Conservation (phyloP, 2,797 vertebrate species). For the Falco columbarius region DNA sequence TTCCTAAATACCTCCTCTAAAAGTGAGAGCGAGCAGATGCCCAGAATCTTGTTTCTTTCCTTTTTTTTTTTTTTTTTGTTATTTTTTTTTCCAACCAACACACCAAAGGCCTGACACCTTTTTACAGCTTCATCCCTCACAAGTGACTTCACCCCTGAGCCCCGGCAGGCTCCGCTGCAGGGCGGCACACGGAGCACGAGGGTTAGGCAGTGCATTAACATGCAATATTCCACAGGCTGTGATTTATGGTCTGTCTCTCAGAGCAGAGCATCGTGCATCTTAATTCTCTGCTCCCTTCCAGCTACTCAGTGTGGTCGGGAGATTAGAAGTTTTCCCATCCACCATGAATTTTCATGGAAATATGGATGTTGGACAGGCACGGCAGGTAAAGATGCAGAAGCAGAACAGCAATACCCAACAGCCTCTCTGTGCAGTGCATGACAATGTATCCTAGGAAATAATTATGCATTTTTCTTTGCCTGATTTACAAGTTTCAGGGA, state of each 20-base stretch:
- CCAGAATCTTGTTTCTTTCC: not conserved
- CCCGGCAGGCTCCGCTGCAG: not conserved
- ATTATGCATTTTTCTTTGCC: not conserved
- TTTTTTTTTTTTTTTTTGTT: not conserved
- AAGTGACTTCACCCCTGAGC: constrained; percentile 22
- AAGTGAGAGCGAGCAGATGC: not conserved
- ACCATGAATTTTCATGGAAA: not conserved
- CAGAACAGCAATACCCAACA: not conserved
- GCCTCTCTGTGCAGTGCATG: not conserved
- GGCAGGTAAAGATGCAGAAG: not conserved
- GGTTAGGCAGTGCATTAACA: constrained; percentile 28
- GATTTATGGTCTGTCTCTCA: constrained; percentile 50
- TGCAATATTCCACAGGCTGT: constrained; percentile 13
- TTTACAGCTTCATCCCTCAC: not conserved
- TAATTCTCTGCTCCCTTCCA: constrained; percentile 34
- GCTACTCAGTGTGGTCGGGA: not conserved
- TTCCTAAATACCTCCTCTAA: not conserved
- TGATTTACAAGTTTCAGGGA: not conserved
- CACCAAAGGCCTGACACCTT: constrained; percentile 30
- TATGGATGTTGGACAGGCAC: not conserved
- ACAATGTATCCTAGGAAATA: not conserved
- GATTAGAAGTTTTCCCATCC: not conserved
- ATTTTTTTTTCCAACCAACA: not conserved
- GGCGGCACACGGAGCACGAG: not conserved
- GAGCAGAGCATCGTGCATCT: not conserved